Conservation (phyloP, 2,888 invertebrate genomes). For the Leptopilina syphax region DNA sequence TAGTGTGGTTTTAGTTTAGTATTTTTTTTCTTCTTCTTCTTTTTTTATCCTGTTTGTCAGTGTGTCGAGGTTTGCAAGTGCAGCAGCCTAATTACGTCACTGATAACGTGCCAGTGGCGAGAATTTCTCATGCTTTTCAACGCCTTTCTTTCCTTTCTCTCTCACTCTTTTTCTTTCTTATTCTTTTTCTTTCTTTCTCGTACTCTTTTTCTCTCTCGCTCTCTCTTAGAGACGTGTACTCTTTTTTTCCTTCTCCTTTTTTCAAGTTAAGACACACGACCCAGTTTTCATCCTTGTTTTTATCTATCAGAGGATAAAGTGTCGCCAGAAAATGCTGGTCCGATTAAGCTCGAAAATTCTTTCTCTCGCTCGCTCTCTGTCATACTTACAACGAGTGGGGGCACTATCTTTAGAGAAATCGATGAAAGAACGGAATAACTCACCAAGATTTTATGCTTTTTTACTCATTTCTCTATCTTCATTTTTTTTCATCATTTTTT, state of each 20-base stretch:
- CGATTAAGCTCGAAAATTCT: conserved; percentile 23
- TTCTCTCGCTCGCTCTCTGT: neutral
- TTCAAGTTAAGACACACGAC: conserved; percentile 45
- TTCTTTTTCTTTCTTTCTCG: conserved; percentile 3
- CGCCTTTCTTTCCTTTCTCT: neutral
- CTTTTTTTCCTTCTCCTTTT: conserved; percentile 1
- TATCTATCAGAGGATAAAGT: conserved; percentile 52
- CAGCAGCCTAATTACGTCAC: conserved; percentile 23
- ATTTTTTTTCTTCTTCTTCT: neutral
- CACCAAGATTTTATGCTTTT: conserved; percentile 11
- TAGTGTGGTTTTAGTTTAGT: neutral
- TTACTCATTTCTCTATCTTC: neutral
- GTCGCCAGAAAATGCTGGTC: conserved; percentile 50
- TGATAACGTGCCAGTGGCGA: conserved; percentile 20
- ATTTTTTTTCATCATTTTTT: neutral
- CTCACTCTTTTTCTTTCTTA: neutral
- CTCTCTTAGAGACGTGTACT: conserved; percentile 16
- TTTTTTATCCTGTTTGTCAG: neutral
- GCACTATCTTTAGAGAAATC: conserved; percentile 38
- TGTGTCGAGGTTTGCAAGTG: neutral
- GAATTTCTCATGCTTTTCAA: conserved; percentile 22
- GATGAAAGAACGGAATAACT: conserved; percentile 28
- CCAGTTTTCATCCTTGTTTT: conserved; percentile 51
- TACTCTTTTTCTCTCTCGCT: too few relatives aligned
- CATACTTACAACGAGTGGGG: conserved; percentile 17